phyloP scores from a whole-genome alignment of 2,113 vertebrate species.

The Apodemus sylvaticus region DNA sequence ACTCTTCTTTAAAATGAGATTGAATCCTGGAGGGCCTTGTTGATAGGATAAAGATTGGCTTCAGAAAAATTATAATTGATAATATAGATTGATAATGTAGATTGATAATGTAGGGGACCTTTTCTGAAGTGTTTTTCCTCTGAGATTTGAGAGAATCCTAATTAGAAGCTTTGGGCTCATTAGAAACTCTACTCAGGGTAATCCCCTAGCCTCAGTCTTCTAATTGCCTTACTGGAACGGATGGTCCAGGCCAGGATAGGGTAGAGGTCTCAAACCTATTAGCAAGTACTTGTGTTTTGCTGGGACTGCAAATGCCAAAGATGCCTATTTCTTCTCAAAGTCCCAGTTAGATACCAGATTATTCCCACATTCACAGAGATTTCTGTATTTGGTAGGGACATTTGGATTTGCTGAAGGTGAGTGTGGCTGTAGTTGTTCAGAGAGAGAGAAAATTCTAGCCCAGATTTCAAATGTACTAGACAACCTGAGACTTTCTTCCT shows the following conservation, averaged over 20 bases:
- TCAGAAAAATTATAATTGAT: neutral
- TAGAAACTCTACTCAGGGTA: neutral
- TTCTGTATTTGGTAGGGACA: neutral
- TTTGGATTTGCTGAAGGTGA: conserved; percentile 16
- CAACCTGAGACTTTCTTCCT: neutral
- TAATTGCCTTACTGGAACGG: conserved; percentile 19
- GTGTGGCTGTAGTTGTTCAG: neutral
- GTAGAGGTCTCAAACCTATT: neutral
- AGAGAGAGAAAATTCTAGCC: neutral
- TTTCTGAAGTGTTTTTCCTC: neutral
- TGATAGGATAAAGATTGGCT: neutral
- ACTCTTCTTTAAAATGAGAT: neutral
- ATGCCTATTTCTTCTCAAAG: neutral
- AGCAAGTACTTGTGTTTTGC: neutral
- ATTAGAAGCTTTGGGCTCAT: conserved; percentile 67
- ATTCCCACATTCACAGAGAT: neutral
- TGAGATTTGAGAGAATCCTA: conserved; percentile 31
- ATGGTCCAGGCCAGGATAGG: neutral
- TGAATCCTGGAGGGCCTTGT: too few relatives aligned
- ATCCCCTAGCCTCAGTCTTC: neutral
- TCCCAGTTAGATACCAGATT: neutral
- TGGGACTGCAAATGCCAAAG: too few relatives aligned
- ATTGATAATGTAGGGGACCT: neutral
- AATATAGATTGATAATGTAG: too few relatives aligned
- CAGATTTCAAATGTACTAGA: neutral